A percentile compares a stretch with the other conserved stretches of the same genome.
phyloP scores from a whole-genome alignment of 2,113 vertebrate species.

The Chinchilla lanigera region DNA sequence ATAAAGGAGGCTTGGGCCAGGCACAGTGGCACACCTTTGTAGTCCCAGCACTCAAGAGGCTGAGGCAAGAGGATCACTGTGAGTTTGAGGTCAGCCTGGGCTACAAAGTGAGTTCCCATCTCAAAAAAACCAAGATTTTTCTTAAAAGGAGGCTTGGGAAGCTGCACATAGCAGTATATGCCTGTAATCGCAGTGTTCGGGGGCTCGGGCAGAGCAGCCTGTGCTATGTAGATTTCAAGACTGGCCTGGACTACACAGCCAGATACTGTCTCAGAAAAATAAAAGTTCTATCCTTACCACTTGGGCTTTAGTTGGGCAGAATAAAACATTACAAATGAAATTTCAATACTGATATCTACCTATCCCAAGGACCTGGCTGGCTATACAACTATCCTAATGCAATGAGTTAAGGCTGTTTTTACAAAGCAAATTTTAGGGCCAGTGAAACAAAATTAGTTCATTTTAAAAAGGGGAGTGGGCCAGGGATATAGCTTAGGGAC shows the following conservation, averaged over 20 bases:
- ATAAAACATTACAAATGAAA: slow-evolving; percentile 34
- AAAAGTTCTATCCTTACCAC: not conserved
- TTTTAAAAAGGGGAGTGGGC: not conserved
- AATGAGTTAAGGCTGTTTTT: not conserved
- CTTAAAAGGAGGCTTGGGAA: not conserved
- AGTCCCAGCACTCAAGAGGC: not conserved
- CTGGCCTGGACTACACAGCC: not conserved
- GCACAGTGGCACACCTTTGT: not conserved
- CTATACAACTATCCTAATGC: not conserved
- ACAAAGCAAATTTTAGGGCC: not conserved
- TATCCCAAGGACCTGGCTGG: not conserved
- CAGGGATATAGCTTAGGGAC: no score
- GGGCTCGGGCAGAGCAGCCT: not conserved
- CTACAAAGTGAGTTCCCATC: not conserved
- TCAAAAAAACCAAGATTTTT: not conserved
- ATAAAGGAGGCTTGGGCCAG: not conserved
- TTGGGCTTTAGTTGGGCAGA: slow-evolving; percentile 6
- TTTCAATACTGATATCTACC: not conserved
- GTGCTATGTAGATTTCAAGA: not conserved
- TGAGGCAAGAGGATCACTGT: not conserved
- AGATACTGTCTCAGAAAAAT: not conserved
- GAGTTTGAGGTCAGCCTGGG: not conserved
- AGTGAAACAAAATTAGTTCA: not conserved
- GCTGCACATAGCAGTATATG: not conserved
- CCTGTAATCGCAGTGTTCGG: not conserved